Evolutionary conservation across 2,888 invertebrate species (phyloP), one percentile per base, ranked within the genome.

Genomic region (Melinopterus prodromus): DNA sequence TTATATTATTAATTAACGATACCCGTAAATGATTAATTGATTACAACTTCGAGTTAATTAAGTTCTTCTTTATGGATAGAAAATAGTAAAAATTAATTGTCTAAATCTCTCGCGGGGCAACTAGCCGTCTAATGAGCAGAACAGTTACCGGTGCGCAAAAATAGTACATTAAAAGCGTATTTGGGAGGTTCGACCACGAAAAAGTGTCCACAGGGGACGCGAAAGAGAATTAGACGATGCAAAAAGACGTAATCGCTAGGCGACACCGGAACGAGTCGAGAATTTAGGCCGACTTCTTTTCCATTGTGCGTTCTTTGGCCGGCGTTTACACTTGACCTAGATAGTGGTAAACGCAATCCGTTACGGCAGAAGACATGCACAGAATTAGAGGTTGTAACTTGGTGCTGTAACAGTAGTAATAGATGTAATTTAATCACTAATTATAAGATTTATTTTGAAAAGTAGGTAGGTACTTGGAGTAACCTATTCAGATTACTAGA

Each of bases 321-420:
- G 53, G 53, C 74, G 74, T 74, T 36, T 74, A 74, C 74, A 74
- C 74, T 74, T 74, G 74, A 35, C 74, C 74, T 37, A 74, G 74
- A 74, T 74, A 35, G 37, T 37, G 74, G 35, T 36, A 74, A 74
- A 35, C 74, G 74, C 37, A 74, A 74, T 74, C 74, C 74, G 74
- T 74, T 74, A 74, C 74, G 74, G 74, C 37, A 74, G 53, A 53
- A 53, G 53, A 53, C 53, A 53, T 53, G 53, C 53, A 53, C 53
- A 53, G 53, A 53, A 53, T 53, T 53, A 53, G 53, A 53, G 53
- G 53, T 53, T 53, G 53, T 53, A 53, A 53, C 53, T 53, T 12
- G 53, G 53, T 53, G 53, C 53, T 53, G 53, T 53, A 53, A 53
- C 53, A 53, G 53, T 53, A 53, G 53, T 53, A 53, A 53, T 53